phyloP scores from a whole-genome alignment of 2,888 invertebrate genomes.

The Drosophila nigricruria region DNA sequence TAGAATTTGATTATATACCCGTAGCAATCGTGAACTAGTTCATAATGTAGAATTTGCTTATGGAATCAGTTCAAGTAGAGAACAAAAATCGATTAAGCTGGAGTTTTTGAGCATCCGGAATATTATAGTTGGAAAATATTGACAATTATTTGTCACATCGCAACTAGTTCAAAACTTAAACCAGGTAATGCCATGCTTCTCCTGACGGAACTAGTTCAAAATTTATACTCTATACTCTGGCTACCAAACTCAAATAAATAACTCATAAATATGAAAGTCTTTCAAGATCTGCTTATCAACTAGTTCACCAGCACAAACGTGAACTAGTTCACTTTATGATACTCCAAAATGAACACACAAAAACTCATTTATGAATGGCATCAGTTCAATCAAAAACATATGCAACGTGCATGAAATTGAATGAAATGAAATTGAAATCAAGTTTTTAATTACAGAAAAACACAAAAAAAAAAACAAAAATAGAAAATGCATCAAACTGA shows the following conservation, averaged over 20 bases:
- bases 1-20: too few species aligned
- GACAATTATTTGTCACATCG: not conserved
- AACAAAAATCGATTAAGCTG: not conserved
- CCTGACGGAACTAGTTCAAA: not conserved
- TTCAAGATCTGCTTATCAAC: not conserved
- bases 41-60: not conserved
- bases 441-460: constrained; percentile 11
- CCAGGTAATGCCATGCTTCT: too few species aligned
- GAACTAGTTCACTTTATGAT: not conserved
- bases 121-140: not conserved
- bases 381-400: not conserved
- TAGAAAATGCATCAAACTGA: not conserved
- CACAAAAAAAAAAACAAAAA: not conserved
- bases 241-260: not conserved
- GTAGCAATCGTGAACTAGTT: too few species aligned
- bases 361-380: not conserved
- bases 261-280: not conserved
- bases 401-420: not conserved
- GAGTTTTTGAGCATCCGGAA: not conserved
- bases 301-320: not conserved
- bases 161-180: not conserved
- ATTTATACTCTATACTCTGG: not conserved
- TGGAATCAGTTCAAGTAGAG: not conserved
- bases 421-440: constrained; percentile 5
- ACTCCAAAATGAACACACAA: not conserved